Percentiles rank a stretch among this genome's conserved stretches.
These are phyloP conservation scores for Mnemiopsis leidyi DNA, from an alignment of 37 sponge, comb jelly and placozoan species.

Conservation along the genomic window DNA sequence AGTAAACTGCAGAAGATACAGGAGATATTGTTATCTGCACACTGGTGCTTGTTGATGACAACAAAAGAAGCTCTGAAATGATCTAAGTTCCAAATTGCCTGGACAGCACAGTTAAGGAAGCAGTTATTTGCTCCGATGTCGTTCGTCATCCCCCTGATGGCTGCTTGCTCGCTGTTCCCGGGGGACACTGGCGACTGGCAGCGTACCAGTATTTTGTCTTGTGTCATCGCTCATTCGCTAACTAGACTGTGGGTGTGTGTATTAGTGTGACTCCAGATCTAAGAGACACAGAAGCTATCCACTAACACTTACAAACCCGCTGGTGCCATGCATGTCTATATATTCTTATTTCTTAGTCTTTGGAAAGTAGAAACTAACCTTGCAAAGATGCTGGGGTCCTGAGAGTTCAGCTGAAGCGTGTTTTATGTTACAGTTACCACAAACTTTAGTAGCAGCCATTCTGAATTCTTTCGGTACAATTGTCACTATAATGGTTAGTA, in stretches of 20 bases:
- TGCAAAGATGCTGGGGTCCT: conserved; percentile 41
- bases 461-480: too few relatives aligned
- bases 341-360: too few relatives aligned
- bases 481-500: too few relatives aligned
- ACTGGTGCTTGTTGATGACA: conserved; percentile 11
- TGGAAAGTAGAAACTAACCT: too few relatives aligned
- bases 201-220: not conserved
- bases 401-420: conserved; percentile 54
- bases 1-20: conserved; percentile 57
- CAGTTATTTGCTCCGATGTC: conserved; percentile 36
- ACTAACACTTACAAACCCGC: too few relatives aligned
- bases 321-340: too few relatives aligned
- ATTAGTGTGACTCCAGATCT: not conserved
- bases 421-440: conserved; percentile 56
- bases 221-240: not conserved
- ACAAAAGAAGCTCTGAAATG: conserved; percentile 10
- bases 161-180: conserved; percentile 11
- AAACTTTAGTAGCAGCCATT: conserved; percentile 49
- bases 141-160: conserved; percentile 36
- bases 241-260: not conserved
- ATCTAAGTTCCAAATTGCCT: conserved; percentile 46
- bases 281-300: too few relatives aligned
- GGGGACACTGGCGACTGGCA: not conserved
- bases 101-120: conserved; percentile 62
- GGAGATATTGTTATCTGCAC: conserved; percentile 7